phyloP scores from a whole-genome alignment of 92 coral and sea anemone genomes.

The Porites rus region DNA sequence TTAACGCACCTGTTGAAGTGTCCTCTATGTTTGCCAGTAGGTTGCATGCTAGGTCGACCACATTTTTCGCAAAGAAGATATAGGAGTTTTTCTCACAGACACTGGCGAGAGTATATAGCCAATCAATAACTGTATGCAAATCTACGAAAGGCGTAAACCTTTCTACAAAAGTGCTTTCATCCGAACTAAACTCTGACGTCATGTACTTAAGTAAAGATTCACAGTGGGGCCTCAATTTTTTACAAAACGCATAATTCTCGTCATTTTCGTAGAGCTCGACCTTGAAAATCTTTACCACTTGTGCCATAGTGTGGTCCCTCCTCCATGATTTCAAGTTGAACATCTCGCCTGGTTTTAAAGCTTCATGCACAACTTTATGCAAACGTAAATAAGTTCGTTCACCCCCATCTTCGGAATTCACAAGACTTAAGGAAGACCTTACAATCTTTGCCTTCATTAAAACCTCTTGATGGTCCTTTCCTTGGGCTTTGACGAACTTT shows the following conservation, averaged over 20 bases:
- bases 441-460: too few species aligned
- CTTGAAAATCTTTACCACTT: neutral
- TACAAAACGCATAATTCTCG: too few species aligned
- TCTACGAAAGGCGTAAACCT: neutral
- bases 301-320: neutral
- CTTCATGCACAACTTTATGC: neutral
- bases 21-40: neutral
- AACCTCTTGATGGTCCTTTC: too few species aligned
- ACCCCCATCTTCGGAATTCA: neutral
- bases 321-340: neutral
- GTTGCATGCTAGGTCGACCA: neutral
- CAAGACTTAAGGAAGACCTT: slow-evolving; percentile 16
- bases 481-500: too few species aligned
- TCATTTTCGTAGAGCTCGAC: neutral
- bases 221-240: neutral
- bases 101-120: neutral
- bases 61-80: neutral
- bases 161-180: neutral
- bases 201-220: neutral
- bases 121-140: neutral
- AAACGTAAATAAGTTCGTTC: neutral
- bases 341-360: neutral
- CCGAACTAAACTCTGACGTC: neutral
- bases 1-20: neutral
- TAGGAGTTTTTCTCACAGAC: neutral